Evolutionary conservation across 2,797 vertebrate genomes (phyloP).

Genomic region (Ctenochaetus hawaiiensis): DNA sequence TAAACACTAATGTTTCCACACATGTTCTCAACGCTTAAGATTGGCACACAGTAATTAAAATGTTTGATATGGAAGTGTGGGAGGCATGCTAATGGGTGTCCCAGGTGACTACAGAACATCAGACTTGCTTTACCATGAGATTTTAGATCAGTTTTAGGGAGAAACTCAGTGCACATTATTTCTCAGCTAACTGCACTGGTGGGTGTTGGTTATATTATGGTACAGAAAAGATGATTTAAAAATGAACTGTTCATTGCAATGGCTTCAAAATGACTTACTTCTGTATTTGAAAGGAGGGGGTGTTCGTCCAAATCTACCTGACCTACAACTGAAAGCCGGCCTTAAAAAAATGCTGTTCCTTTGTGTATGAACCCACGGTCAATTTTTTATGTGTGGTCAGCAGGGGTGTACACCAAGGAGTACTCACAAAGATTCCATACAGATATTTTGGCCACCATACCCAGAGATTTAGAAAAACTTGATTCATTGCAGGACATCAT

Average conservation of each 20-base stretch:
- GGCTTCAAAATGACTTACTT: neutral
- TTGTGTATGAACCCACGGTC: no score
- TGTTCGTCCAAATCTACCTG: neutral
- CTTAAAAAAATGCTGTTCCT: no score
- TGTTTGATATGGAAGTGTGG: neutral
- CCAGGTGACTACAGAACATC: neutral
- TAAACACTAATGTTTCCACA: constrained; percentile 8
- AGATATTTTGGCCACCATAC: no score
- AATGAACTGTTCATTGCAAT: neutral
- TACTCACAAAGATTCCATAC: no score
- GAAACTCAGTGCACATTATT: neutral
- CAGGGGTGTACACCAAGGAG: no score
- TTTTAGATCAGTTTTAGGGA: neutral
- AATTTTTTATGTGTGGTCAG: no score
- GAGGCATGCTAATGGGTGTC: neutral
- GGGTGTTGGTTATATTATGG: neutral
- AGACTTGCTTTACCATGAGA: neutral
- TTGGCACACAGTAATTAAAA: neutral
- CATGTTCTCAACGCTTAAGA: neutral
- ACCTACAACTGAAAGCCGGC: neutral
- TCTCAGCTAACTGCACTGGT: neutral
- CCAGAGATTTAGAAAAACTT: no score
- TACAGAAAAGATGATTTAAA: neutral
- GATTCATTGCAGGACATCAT: no score
- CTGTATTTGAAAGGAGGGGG: neutral